A percentile compares a stretch with the other conserved stretches of the same genome.
Conservation (phyloP, 2,113 vertebrate species). For the Thalassarche chlororhynchos region DNA sequence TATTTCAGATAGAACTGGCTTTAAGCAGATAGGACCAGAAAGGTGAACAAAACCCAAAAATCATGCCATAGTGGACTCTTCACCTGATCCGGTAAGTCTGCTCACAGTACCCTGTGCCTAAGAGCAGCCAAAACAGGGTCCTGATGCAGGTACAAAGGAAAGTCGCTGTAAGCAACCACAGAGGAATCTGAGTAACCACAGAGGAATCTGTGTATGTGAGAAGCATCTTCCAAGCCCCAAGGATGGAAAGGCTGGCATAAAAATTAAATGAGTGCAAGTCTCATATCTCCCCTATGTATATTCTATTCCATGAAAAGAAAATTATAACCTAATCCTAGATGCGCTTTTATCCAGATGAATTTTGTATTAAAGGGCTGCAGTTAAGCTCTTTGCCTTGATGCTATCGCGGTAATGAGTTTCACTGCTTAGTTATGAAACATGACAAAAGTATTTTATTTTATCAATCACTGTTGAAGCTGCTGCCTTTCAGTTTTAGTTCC, state of each 20-base stretch:
- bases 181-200: background rate
- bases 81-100: background rate
- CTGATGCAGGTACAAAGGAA: background rate
- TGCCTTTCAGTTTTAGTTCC: background rate
- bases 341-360: conserved; percentile 18
- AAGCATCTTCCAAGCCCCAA: background rate
- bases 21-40: background rate
- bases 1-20: background rate
- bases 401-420: background rate
- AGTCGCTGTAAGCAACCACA: background rate
- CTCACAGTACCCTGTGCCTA: background rate
- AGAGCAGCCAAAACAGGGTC: background rate
- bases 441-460: conserved; percentile 13
- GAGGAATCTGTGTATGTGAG: background rate
- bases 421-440: background rate
- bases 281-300: background rate
- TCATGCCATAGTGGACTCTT: background rate
- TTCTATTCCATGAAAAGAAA: background rate
- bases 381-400: conserved; percentile 13
- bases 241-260: background rate
- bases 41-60: background rate
- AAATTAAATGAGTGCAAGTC: background rate
- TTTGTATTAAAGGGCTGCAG: conserved; percentile 16
- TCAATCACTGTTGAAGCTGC: background rate
- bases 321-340: conserved; percentile 18